These are phyloP conservation scores for Etia nguti DNA, from an alignment of 2,113 vertebrate genomes.

Conservation along the genomic window DNA sequence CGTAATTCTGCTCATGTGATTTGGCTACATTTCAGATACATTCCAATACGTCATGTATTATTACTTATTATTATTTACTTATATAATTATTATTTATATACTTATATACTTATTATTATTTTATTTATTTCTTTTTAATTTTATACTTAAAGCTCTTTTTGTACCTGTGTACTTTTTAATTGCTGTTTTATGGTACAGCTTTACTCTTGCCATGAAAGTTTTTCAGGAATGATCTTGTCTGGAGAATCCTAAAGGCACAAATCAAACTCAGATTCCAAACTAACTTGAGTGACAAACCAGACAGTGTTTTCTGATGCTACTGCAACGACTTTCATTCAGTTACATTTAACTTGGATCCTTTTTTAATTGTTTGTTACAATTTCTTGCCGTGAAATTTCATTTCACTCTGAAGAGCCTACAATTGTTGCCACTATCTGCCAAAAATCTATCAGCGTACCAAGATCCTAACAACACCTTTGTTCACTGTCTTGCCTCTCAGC, in stretches of 20 bases:
- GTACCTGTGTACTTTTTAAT: neutral
- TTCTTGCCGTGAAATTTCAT: neutral
- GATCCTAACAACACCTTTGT: neutral
- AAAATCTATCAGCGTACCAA: neutral
- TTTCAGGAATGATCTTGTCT: neutral
- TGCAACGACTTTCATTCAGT: fast-evolving
- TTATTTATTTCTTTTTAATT: neutral
- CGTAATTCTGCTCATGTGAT: neutral
- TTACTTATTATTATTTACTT: neutral
- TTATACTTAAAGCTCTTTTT: neutral
- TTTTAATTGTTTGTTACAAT: neutral
- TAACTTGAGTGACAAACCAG: neutral
- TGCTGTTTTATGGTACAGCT: neutral
- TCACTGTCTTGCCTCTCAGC: neutral
- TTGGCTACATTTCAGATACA: neutral
- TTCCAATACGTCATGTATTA: fast-evolving
- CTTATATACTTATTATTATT: too few species aligned
- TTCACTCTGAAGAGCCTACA: neutral
- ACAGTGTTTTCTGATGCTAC: neutral
- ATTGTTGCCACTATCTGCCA: neutral
- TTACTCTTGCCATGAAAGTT: neutral
- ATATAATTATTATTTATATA: too few species aligned
- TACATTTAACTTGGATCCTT: neutral
- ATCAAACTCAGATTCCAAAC: neutral
- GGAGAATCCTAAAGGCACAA: neutral